These are phyloP conservation scores for Drosophila helvetica DNA, from an alignment of 2,888 invertebrate species.

Conservation along the genomic window DNA sequence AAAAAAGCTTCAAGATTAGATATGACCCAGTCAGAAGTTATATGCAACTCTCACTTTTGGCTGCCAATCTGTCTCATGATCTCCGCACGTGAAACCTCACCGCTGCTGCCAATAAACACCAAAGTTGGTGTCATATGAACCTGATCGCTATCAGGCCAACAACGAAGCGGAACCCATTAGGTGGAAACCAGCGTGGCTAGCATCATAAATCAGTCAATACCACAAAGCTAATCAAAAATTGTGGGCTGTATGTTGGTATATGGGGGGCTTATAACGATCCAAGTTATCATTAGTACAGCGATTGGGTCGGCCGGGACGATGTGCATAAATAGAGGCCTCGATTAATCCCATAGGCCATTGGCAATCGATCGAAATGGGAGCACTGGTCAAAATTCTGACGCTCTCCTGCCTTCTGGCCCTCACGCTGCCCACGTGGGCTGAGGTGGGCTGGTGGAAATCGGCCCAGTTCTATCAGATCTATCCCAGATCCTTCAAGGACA, in stretches of 20 bases:
- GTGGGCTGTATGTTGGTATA: conserved; percentile 19
- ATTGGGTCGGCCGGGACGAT: conserved; percentile 14
- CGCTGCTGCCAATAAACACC: conserved; percentile 39
- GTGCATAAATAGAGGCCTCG: conserved; percentile 57
- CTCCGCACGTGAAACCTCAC: conserved; percentile 38
- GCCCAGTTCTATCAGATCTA: conserved; percentile 94
- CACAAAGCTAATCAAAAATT: conserved; percentile 52
- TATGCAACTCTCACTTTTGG: conserved; percentile 47
- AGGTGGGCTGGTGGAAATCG: conserved; percentile 90
- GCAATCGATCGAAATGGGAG: conserved; percentile 32
- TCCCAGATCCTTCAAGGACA: conserved; percentile 93
- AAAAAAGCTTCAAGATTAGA: conserved; percentile 39
- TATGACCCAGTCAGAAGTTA: conserved; percentile 37
- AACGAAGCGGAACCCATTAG: background rate
- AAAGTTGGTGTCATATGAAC: conserved; percentile 21
- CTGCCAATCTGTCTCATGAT: conserved; percentile 60
- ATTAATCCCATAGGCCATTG: conserved; percentile 52
- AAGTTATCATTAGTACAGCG: conserved; percentile 27
- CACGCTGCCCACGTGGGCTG: conserved; percentile 48
- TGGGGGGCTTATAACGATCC: conserved; percentile 46
- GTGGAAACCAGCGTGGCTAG: background rate
- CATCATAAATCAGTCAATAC: conserved; percentile 47
- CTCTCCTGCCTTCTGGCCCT: conserved; percentile 56
- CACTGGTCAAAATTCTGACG: conserved; percentile 31
- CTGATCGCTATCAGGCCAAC: conserved; percentile 7